Base-by-base conservation (phyloP, 2,888 invertebrate species). In the Caenorhabditis becei region DNA sequence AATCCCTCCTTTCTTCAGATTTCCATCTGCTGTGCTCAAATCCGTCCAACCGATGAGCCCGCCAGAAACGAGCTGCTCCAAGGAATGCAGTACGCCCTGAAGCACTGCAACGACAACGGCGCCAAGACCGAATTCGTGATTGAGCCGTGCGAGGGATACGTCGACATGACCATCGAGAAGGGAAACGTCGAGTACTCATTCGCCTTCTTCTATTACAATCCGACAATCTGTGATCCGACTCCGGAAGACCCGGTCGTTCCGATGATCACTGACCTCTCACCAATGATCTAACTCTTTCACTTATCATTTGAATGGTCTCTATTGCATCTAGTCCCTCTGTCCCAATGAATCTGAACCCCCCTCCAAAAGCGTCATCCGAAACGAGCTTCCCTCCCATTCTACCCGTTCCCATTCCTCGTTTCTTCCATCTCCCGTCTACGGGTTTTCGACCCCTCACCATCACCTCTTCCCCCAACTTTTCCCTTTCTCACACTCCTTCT, bases 161-260 rank as follows among this genome's bases (percentile, higher is more conserved):
- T 87, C 41, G 89, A 89, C 62, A 83, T 89, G 79, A 89, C 88
- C 0, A 78, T 88, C 10, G 88, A 89, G 63, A 77, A 72, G 20
- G 83, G 80, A 11, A 85, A 84, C 20, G 54, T 89, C 47, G 89
- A 89, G 71, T 89, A 89, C 80, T 87, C 87, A 11, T 88, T 89
- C 79, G 86, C 89, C 32, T 88, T 88, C 84, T 89, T 89, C 83
- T 89, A 89, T 79, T 89, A 87, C 75, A 89, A 89, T 58, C 87
- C 88, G 18, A 81, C 83, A 5, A 86, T 89, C 53, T 89, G 89
- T 62, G 87, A 88, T 28, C 77, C 83, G 37, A 77, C 83, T 7
- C 75, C 79, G 26, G 82, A 84, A 47, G 77, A 80, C 4, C 62
- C 65, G 18, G 59, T 54, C 16, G 44, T 62, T 23, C 66, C 67